Evolutionary conservation across 1,140 invertebrate species (phyloP), one percentile per base, ranked within the genome.

Genomic region (Oryzaephilus surinamensis): DNA sequence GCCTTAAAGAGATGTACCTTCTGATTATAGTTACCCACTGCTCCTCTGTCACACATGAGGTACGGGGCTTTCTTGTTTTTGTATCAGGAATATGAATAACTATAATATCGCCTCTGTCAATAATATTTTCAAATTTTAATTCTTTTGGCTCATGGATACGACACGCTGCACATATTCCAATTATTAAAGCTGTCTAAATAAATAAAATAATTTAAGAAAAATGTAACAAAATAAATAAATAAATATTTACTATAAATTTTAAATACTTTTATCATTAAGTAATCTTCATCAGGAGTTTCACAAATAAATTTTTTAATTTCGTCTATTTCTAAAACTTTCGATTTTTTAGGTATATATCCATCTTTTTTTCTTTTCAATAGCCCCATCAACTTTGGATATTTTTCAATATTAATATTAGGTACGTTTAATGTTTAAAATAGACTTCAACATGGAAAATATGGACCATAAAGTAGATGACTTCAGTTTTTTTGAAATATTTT

Each of bases 331-430:
- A 38, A 29, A n/a, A 26, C 29, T 30, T 30, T 29, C n/a, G 36
- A 38, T 18, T 38, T 38, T 29, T 38, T 38, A 5, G 36, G 36
- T 8, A 12, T 10, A 15, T 38, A 38, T 4, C 36, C 36, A 17
- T 17, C 14, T 11, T 24, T 13, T 11, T 7, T 14, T 30, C 36
- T 16, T 38, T 38, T 38, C 15, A 29, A 38, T 10, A 38, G 19
- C 7, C 24, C 8, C 4, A 27, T 24, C 14, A 38, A 15, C 14
- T 38, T 38, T 5, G 17, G 3, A 13, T 34, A 35, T 5, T 20
- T 32, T 13, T 15, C 30, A 4, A 32, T 32, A 15, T 32, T 32
- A 15, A 32, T 11, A 15, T 32, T 32, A 11, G n/a, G n/a, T n/a
- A n/a, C 15, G 14, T 15, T 32, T 32, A 15, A 32, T 32, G 14